Conservation (phyloP, 2,113 vertebrate genomes). For the Perca fluviatilis region DNA sequence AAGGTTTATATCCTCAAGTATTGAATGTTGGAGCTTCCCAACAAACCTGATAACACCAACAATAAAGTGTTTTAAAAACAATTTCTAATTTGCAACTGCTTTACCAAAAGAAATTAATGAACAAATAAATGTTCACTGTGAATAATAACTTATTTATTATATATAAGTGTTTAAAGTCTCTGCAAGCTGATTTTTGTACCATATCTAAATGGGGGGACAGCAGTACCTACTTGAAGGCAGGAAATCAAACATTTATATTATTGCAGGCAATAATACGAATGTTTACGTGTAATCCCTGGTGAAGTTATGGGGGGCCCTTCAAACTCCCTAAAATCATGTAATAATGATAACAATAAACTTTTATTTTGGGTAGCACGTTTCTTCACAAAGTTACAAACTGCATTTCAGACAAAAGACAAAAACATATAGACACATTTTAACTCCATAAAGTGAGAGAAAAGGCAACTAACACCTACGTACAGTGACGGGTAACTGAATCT, state of each 20-base stretch:
- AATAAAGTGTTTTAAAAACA: neutral
- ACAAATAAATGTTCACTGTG: neutral
- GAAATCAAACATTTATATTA: neutral
- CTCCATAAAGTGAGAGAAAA: neutral
- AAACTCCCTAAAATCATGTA: neutral
- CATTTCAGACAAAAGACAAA: neutral
- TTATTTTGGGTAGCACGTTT: neutral
- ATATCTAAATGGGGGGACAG: neutral
- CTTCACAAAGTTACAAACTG: neutral
- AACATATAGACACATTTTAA: neutral
- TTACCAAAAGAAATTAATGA: neutral
- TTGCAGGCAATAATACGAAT: neutral
- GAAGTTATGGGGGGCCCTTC: neutral
- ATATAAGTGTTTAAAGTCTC: neutral
- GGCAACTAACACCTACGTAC: neutral
- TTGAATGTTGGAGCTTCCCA: neutral
- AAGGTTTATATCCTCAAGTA: neutral
- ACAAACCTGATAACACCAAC: neutral
- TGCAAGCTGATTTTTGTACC: conserved; percentile 20
- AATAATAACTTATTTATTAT: neutral
- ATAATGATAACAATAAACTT: neutral
- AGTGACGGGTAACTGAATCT: conserved; percentile 8
- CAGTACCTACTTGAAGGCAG: neutral
- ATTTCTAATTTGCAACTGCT: neutral
- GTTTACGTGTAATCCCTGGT: conserved; percentile 2